Evolutionary conservation across 2,888 invertebrate species (phyloP).

Genomic region (Drosophila subsilvestris): DNA sequence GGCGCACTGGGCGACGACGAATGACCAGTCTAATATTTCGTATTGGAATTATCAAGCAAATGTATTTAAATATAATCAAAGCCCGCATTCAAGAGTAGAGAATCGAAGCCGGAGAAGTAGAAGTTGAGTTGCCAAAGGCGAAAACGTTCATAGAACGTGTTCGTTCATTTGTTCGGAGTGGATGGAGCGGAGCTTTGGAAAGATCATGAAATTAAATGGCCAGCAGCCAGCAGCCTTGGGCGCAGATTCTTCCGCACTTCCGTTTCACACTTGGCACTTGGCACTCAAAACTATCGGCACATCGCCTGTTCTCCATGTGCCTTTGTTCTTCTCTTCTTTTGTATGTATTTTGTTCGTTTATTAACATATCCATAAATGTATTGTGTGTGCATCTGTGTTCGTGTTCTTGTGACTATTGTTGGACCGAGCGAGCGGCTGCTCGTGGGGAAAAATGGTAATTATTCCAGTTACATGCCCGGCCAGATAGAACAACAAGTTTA

Average conservation of each 20-base stretch:
- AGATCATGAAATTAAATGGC: constrained; percentile 75
- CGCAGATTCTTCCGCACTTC: constrained; percentile 75
- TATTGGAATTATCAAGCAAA: constrained; percentile 24
- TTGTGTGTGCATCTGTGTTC: constrained; percentile 8
- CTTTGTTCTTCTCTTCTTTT: constrained; percentile 11
- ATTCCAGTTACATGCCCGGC: constrained; percentile 14
- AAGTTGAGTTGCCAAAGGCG: constrained; percentile 31
- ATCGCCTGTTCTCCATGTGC: constrained; percentile 20
- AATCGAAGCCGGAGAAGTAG: constrained; percentile 5
- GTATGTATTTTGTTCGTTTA: constrained; percentile 16
- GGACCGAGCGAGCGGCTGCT: background rate
- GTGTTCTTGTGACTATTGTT: constrained; percentile 12
- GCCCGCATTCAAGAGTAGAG: background rate
- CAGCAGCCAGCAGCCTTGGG: constrained; percentile 62
- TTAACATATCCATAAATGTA: constrained; percentile 36
- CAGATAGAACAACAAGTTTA: constrained; percentile 19
- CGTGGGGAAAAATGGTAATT: constrained; percentile 26
- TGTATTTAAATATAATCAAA: constrained; percentile 50
- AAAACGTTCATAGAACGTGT: constrained; percentile 67
- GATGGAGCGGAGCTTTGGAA: constrained; percentile 46
- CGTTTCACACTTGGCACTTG: constrained; percentile 67
- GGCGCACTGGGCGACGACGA: constrained; percentile 1
- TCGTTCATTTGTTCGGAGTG: constrained; percentile 53
- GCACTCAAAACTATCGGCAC: constrained; percentile 27
- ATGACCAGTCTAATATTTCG: constrained; percentile 43